A percentile compares a stretch with the other conserved stretches of the same genome.
These are phyloP conservation scores for Atopsyche davidsoni DNA, from an alignment of 1,140 invertebrate genomes.

Conservation along the genomic window DNA sequence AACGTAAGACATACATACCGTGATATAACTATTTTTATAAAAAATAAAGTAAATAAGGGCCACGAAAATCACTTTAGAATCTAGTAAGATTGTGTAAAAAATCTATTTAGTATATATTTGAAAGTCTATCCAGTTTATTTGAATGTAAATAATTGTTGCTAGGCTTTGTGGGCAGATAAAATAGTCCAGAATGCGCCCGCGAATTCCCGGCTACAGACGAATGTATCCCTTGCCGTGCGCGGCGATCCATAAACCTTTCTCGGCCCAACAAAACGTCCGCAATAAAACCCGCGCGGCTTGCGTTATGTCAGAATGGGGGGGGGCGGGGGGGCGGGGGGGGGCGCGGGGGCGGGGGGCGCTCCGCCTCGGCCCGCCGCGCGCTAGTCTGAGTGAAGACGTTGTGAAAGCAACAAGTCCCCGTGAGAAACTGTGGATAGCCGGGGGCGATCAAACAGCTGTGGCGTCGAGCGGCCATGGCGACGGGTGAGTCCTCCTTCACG, in stretches of 20 bases:
- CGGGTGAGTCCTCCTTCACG: conserved; percentile 16
- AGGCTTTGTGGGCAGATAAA: too few relatives aligned
- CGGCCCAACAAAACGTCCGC: conserved; percentile 7
- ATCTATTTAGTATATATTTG: too few relatives aligned
- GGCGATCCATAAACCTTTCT: conserved; percentile 17
- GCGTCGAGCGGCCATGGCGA: conserved; percentile 25
- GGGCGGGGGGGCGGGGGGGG: background rate
- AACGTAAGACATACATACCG: too few relatives aligned
- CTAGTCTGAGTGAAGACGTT: conserved; percentile 28
- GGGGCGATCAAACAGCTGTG: conserved; percentile 22
- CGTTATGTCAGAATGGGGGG: conserved; percentile 12
- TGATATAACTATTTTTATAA: too few relatives aligned
- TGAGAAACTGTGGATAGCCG: conserved; percentile 25
- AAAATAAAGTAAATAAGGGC: too few relatives aligned
- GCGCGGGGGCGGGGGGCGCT: conserved; percentile 6
- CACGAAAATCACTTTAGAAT: too few relatives aligned
- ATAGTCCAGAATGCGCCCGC: too few relatives aligned
- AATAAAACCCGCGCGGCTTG: conserved; percentile 8
- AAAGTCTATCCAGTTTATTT: too few relatives aligned
- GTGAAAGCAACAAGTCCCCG: conserved; percentile 26
- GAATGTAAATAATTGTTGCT: too few relatives aligned
- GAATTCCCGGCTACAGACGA: too few relatives aligned
- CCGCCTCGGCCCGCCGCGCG: background rate
- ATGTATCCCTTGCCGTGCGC: background rate
- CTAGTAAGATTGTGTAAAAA: too few relatives aligned